Evolutionary conservation across 1,140 invertebrate species (phyloP).

Genomic region (Octopus sinensis): DNA sequence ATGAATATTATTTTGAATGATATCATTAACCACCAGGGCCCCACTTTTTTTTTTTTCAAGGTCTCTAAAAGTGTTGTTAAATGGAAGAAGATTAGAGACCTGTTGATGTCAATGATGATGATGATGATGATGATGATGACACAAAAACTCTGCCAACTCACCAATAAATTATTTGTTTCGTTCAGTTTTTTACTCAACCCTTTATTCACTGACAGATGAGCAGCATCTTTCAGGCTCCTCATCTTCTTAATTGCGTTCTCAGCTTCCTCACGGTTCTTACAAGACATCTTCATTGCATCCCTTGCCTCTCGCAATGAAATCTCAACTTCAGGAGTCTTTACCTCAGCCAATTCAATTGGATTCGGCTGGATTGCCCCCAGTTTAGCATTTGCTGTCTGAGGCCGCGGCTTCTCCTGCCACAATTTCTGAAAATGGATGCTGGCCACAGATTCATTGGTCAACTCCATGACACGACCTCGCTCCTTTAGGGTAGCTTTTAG

Average conservation of each 20-base stretch:
- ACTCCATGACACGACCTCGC: conserved; percentile 51
- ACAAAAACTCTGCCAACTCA: conserved; percentile 22
- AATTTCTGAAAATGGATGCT: conserved; percentile 33
- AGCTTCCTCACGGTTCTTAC: conserved; percentile 43
- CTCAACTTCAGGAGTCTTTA: conserved; percentile 53
- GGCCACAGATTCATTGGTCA: conserved; percentile 46
- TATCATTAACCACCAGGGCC: conserved; percentile 3
- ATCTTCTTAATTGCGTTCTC: conserved; percentile 45
- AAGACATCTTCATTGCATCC: conserved; percentile 41
- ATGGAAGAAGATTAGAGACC: not conserved
- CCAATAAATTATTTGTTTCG: conserved; percentile 53
- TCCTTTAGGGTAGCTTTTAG: conserved; percentile 50
- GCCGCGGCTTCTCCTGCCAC: conserved; percentile 28
- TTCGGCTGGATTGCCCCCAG: conserved; percentile 21
- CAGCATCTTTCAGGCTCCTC: conserved; percentile 48
- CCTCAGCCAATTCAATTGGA: conserved; percentile 46
- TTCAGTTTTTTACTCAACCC: conserved; percentile 52
- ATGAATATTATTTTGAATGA: not conserved
- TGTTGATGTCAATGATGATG: not conserved
- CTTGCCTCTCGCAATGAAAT: conserved; percentile 46
- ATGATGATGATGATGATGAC: not conserved
- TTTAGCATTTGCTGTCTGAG: conserved; percentile 33
- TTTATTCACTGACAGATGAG: conserved; percentile 54
- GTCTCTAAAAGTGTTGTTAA: not conserved
- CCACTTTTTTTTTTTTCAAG: not conserved